Evolutionary conservation across 2,113 vertebrate genomes (phyloP), one percentile per base, ranked within the genome.

Genomic region (Sphyrna mokarran): DNA sequence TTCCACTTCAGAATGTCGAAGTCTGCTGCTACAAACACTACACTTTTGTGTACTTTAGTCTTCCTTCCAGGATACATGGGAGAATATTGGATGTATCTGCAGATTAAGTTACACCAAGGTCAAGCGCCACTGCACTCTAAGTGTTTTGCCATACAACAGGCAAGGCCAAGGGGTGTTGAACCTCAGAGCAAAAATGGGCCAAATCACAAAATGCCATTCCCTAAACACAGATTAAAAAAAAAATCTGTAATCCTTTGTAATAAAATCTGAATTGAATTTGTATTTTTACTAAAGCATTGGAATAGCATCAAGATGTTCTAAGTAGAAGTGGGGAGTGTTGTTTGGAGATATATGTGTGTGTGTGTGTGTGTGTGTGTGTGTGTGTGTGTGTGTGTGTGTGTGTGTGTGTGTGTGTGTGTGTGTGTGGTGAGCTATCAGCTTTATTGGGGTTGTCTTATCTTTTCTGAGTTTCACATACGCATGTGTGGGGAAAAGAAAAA

Each of bases 71-170:
- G 37, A 83, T 29, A 91, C 14, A 61, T n/a, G 58, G 18, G 16
- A 91, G 66, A 91, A 91, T 91, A 63, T 37, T 66, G 89, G 40
- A 43, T 91, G 89, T 66, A 91, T 91, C 58, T n/a, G 33, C n/a
- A 63, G 89, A 5, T 89, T 91, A 66, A 54, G 86, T 66, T 91
- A 91, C 29, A 69, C 18, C 18, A 91, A 66, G 58, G 63, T 91
- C n/a, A 91, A 2, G 33, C 29, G 14, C 16, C 29, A 63, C 7
- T 66, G 33, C 89, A 66, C 26, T 90, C 86, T 61, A 61, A 89
- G 22, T 87, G 26, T 54, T 61, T 90, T 90, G 9, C n/a, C 29
- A 90, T 16, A 16, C 61, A 58, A 90, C 54, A 33, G 29, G 33
- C 61, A 63, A 63, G 33, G 33, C 58, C 61, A 66, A 20, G 29